Evolutionary conservation across 1,140 invertebrate species (phyloP).

Genomic region (Geopemphigus sp.): DNA sequence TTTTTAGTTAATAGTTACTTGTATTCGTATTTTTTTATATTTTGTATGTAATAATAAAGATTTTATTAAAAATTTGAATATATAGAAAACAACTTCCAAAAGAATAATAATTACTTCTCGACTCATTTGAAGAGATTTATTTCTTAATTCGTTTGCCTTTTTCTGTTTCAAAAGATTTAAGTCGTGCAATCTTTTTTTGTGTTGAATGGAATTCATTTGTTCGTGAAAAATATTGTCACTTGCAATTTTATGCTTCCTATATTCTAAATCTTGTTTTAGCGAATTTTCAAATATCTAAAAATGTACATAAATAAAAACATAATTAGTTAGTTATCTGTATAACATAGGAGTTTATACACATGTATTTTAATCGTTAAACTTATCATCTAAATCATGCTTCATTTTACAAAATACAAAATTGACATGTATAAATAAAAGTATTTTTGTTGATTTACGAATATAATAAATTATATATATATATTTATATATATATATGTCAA

Average conservation of each 20-base stretch:
- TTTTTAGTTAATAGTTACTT: too few relatives aligned
- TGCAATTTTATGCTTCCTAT: neutral
- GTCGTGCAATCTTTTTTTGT: conserved; percentile 32
- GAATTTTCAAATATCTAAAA: conserved; percentile 34
- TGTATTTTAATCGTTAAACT: too few relatives aligned
- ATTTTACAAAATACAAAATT: too few relatives aligned
- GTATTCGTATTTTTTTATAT: neutral
- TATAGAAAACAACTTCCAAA: neutral
- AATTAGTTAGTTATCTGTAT: neutral
- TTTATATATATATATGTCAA: too few relatives aligned
- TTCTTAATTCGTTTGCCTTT: conserved; percentile 30
- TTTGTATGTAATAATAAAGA: neutral
- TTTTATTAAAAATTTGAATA: neutral
- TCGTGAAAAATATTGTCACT: conserved; percentile 16
- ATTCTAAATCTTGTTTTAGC: neutral
- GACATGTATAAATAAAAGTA: too few relatives aligned
- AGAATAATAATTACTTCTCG: conserved; percentile 20
- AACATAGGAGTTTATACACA: too few relatives aligned
- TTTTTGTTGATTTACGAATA: too few relatives aligned
- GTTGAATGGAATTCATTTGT: conserved; percentile 11
- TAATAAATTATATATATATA: too few relatives aligned
- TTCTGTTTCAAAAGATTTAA: conserved; percentile 25
- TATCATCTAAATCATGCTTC: too few relatives aligned
- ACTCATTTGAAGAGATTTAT: conserved; percentile 18
- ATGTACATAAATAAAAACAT: neutral